Evolutionary conservation across 2,888 invertebrate species (phyloP).

Genomic region (Nymphalis c-album): DNA sequence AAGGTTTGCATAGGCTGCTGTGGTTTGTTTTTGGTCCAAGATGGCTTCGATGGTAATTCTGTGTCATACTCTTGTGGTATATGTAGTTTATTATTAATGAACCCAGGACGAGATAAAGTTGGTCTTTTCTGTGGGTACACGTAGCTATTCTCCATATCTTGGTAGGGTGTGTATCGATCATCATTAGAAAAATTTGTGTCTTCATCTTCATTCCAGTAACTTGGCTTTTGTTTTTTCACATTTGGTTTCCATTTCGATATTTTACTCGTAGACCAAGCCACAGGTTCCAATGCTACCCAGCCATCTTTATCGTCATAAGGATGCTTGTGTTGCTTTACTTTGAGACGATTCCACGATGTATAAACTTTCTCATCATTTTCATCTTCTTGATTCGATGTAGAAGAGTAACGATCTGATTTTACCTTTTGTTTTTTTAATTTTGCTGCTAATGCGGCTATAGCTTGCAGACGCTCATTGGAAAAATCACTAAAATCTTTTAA

Average conservation of each 20-base stretch:
- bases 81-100: constrained; percentile 68
- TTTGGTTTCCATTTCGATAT: constrained; percentile 90
- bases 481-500: constrained; percentile 72
- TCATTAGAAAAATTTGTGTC: constrained; percentile 54
- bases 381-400: constrained; percentile 47
- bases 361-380: constrained; percentile 62
- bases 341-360: constrained; percentile 77
- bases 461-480: constrained; percentile 69
- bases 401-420: constrained; percentile 51
- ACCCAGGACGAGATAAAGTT: constrained; percentile 59
- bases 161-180: constrained; percentile 49
- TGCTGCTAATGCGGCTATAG: constrained; percentile 69
- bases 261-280: constrained; percentile 90
- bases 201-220: constrained; percentile 69
- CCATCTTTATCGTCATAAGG: constrained; percentile 87
- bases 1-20: constrained; percentile 51
- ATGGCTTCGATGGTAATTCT: constrained; percentile 69
- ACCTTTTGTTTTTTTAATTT: constrained; percentile 75
- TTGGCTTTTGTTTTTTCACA: constrained; percentile 77
- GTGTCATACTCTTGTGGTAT: constrained; percentile 60
- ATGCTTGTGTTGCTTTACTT: constrained; percentile 80
- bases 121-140: constrained; percentile 66
- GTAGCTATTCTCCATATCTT: constrained; percentile 56
- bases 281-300: constrained; percentile 89
- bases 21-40: constrained; percentile 60